phyloP scores from a whole-genome alignment of 1,140 invertebrate genomes.

The Neotoxoptera formosana region DNA sequence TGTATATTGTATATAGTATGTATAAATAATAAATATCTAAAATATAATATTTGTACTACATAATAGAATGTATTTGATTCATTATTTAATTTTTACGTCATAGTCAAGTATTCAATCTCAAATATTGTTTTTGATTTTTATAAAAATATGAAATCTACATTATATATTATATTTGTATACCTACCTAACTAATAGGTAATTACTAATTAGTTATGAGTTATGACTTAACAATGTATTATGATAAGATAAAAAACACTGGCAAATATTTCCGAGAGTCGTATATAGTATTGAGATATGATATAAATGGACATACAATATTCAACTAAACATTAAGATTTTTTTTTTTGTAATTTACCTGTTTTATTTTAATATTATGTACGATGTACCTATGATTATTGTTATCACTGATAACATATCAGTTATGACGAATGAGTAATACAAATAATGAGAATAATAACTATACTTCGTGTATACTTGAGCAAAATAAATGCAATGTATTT shows the following conservation, averaged over 20 bases:
- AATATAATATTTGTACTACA: background rate
- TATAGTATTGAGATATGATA: too few relatives aligned
- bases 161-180: background rate
- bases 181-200: background rate
- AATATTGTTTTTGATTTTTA: background rate
- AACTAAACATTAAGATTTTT: background rate
- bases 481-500: background rate
- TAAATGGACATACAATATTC: background rate
- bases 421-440: background rate
- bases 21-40: too few relatives aligned
- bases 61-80: background rate
- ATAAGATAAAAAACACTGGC: background rate
- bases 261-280: background rate
- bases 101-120: background rate
- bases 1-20: too few relatives aligned
- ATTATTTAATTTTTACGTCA: background rate
- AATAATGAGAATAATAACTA: background rate
- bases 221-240: background rate
- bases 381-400: background rate
- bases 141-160: background rate
- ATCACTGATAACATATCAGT: too few relatives aligned
- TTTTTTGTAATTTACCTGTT: background rate
- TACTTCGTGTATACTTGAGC: background rate
- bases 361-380: background rate
- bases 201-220: too few relatives aligned